A percentile compares a stretch with the other conserved stretches of the same genome.
Conservation (phyloP, 1,140 invertebrate species). For the Bombus impatiens region DNA sequence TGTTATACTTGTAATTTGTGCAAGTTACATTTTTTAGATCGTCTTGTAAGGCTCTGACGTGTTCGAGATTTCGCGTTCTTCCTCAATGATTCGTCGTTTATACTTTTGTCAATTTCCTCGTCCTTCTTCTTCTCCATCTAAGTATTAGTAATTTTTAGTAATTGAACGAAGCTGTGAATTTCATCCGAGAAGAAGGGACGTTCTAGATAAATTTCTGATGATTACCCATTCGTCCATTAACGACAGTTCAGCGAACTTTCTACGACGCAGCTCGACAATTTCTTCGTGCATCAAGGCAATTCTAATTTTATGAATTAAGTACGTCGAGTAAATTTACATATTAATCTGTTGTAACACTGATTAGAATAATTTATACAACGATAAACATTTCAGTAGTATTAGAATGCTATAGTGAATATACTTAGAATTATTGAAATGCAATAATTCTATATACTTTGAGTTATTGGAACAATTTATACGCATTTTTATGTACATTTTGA, state of each 20-base stretch:
- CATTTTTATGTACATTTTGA: slow-evolving; percentile 46
- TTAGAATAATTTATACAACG: neutral
- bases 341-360: neutral
- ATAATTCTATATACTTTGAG: no score
- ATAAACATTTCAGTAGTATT: no score
- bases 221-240: slow-evolving; percentile 29
- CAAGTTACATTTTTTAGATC: slow-evolving; percentile 35
- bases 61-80: neutral
- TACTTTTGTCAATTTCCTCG: neutral
- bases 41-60: neutral
- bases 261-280: slow-evolving; percentile 62
- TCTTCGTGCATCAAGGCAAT: slow-evolving; percentile 69
- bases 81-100: neutral
- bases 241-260: slow-evolving; percentile 48
- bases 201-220: no score
- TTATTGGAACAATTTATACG: neutral
- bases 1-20: neutral
- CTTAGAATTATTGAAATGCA: no score
- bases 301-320: slow-evolving; percentile 15
- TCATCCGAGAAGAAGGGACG: no score
- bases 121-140: neutral
- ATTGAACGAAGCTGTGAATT: neutral
- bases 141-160: neutral
- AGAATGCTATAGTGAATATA: no score
- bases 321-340: neutral